Evolutionary conservation across 2,113 vertebrate species (phyloP).

Genomic region (Oncorhynchus mykiss): DNA sequence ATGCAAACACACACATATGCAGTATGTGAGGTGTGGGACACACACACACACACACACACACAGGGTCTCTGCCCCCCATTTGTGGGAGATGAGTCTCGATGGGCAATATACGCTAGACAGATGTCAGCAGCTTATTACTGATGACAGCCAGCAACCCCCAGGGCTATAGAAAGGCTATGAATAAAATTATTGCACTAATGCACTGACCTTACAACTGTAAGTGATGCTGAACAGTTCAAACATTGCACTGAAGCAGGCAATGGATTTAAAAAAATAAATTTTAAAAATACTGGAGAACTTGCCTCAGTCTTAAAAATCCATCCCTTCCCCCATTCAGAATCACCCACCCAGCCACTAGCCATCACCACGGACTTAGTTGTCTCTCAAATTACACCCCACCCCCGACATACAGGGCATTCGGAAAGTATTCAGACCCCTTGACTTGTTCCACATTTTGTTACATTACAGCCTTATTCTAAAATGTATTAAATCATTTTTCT

Average conservation of each 20-base stretch:
- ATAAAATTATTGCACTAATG: constrained; percentile 71
- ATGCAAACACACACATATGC: neutral
- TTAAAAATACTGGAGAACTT: constrained; percentile 23
- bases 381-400: neutral
- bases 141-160: constrained; percentile 37
- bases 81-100: constrained; percentile 46
- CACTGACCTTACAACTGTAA: constrained; percentile 67
- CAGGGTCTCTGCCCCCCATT: constrained; percentile 52
- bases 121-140: constrained; percentile 68
- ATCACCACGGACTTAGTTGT: neutral
- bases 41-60: constrained; percentile 19
- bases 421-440: neutral
- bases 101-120: constrained; percentile 54
- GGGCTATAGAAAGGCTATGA: constrained; percentile 59
- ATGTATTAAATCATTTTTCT: too few species aligned
- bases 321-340: neutral
- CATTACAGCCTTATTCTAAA: too few species aligned
- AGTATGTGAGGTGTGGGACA: neutral
- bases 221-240: constrained; percentile 60
- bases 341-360: neutral
- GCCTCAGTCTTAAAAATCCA: neutral
- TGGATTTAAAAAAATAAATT: constrained; percentile 28
- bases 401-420: too few species aligned
- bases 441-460: too few species aligned
- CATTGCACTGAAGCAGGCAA: constrained; percentile 37